Percentiles rank a stretch among this genome's conserved stretches.
Evolutionary conservation across 2,797 vertebrate genomes (phyloP).

Genomic region (Oreortyx pictus): DNA sequence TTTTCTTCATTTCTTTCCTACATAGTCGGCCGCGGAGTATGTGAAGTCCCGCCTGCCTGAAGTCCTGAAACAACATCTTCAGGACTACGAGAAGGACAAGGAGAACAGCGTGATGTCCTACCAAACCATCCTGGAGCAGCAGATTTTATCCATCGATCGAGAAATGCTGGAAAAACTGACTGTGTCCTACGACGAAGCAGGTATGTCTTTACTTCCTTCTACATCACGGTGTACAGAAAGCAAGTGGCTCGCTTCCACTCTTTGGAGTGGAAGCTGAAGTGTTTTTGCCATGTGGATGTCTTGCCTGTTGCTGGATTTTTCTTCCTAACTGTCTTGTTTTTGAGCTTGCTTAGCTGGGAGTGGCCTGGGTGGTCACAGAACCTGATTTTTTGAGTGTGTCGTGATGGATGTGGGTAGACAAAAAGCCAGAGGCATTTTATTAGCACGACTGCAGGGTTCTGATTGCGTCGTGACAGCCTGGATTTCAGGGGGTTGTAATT

Average conservation of each 20-base stretch:
- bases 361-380: neutral
- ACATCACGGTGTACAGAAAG: neutral
- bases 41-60: constrained; percentile 92
- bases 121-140: constrained; percentile 93
- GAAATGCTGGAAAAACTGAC: constrained; percentile 95
- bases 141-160: constrained; percentile 91
- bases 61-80: constrained; percentile 92
- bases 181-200: constrained; percentile 94
- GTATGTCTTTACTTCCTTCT: constrained; percentile 70
- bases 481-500: neutral
- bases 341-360: neutral
- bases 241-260: accelerated
- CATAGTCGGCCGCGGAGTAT: constrained; percentile 94
- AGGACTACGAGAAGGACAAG: constrained; percentile 93
- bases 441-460: accelerated
- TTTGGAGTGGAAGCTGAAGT: neutral
- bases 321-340: neutral
- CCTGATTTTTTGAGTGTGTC: neutral
- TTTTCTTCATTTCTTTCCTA: constrained; percentile 31
- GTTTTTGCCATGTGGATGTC: neutral
- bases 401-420: accelerated
- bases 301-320: neutral
- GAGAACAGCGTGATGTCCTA: constrained; percentile 91
- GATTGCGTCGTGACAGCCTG: neutral
- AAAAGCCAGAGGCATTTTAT: neutral